Evolutionary conservation across 2,888 invertebrate genomes (phyloP).

Genomic region (Tinea pellionella): DNA sequence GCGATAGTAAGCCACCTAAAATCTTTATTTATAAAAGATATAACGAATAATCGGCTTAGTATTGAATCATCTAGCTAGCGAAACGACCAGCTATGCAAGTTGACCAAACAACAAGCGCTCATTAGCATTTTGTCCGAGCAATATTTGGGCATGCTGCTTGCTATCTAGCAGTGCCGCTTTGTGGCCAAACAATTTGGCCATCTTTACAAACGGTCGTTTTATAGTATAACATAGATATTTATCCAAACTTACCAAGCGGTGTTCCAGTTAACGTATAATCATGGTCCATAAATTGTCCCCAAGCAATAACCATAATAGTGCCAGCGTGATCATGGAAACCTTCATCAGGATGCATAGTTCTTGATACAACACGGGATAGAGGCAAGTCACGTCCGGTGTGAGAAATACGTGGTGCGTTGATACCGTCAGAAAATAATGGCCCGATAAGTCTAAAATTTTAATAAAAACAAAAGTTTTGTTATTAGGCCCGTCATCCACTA

Average conservation of each 20-base stretch:
- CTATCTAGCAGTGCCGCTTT: too few relatives aligned
- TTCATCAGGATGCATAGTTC: constrained; percentile 92
- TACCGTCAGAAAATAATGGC: constrained; percentile 86
- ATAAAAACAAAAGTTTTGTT: too few relatives aligned
- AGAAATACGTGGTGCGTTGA: constrained; percentile 85
- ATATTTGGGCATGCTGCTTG: too few relatives aligned
- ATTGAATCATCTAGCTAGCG: too few relatives aligned
- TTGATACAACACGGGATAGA: constrained; percentile 84
- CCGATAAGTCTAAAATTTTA: constrained; percentile 71
- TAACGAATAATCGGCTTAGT: too few relatives aligned
- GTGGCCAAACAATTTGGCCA: too few relatives aligned
- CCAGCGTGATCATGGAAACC: constrained; percentile 94
- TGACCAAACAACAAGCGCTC: too few relatives aligned
- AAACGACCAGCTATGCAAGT: too few relatives aligned
- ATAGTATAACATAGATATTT: not conserved
- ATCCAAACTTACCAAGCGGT: constrained; percentile 75
- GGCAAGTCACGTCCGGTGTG: constrained; percentile 83
- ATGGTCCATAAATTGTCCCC: constrained; percentile 97
- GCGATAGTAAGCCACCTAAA: too few relatives aligned
- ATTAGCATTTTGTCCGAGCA: too few relatives aligned
- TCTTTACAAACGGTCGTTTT: not conserved
- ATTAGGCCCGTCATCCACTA: too few relatives aligned
- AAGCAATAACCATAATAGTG: constrained; percentile 92
- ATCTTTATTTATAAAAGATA: too few relatives aligned
- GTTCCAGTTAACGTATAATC: constrained; percentile 91